Base-by-base conservation (phyloP, 2,797 vertebrate genomes). In the Podargus strigoides region DNA sequence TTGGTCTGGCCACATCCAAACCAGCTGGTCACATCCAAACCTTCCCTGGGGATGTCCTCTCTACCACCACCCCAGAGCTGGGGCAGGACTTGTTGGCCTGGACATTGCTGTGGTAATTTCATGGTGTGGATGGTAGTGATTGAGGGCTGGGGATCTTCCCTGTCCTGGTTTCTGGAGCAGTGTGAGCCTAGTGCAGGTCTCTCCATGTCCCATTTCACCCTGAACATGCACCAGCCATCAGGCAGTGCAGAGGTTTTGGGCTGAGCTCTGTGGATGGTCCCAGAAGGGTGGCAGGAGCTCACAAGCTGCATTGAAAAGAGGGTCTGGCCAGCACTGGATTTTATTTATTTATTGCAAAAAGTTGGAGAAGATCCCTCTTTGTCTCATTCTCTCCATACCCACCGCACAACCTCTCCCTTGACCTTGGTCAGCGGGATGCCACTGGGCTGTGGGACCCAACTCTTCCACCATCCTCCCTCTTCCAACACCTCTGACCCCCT, bases 71-170 rank as follows among this genome's bases (percentile, higher is more conserved):
- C 12, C 24, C 39, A 24, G 36, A 20, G 6, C 0, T 47, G 53
- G 19, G 13, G 10, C 12, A 66, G 55, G 19, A 62, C 21, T 12
- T 30, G 18, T 22, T 27, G 30, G 3, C 24, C 50, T 53, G 59
- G 59, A 22, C 66, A 49, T 2, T 0, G 1, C 64, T 78, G 42
- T 21, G 9, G 2, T 41, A 9, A n/a, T 70, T 83, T 42, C 47
- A 16, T 34, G 16, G 39, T 5, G 22, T 36, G 36, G 47, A 46
- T 18, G 22, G 14, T 14, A n/a, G 58, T 0, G 0, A 12, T 19
- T 32, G 36, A n/a, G 39, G 17, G 21, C 3, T 68, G 17, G 1
- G 14, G 11, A 14, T 62, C 16, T 68, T 85, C 27, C 14, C 28
- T 60, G 12, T 28, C 24, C 44, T 56, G 13, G 10, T 46, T 83